Evolutionary conservation across 2,113 vertebrate species (phyloP).

Genomic region (Macrotus californicus): DNA sequence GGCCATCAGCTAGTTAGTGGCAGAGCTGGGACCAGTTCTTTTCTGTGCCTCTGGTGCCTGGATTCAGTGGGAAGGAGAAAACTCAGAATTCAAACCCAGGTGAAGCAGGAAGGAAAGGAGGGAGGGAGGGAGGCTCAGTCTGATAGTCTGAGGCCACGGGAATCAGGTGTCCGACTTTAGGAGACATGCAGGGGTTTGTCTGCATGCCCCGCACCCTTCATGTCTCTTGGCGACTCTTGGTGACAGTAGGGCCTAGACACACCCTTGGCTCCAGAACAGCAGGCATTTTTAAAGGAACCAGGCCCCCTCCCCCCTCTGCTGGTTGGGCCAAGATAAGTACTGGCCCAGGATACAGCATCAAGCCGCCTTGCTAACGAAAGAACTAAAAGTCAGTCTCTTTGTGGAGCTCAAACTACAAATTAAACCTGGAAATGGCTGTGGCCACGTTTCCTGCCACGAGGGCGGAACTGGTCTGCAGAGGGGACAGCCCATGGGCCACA

Average conservation of each 20-base stretch:
- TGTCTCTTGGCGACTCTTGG: neutral
- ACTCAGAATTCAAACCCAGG: neutral
- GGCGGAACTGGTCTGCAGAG: neutral
- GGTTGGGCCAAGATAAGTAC: neutral
- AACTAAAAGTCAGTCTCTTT: neutral
- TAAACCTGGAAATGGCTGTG: neutral
- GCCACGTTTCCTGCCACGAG: neutral
- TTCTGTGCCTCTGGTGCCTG: neutral
- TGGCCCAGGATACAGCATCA: neutral
- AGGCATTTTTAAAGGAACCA: neutral
- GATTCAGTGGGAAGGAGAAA: neutral
- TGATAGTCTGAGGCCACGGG: neutral
- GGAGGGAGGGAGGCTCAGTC: too few species aligned
- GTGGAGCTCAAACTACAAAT: neutral
- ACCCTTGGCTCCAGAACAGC: neutral
- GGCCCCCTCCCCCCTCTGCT: neutral
- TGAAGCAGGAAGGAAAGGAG: neutral
- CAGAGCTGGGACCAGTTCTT: too few species aligned
- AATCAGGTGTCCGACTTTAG: too few species aligned
- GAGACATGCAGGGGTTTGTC: neutral
- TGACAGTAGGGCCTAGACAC: neutral
- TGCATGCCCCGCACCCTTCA: neutral
- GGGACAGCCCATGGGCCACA: neutral
- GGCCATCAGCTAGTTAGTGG: neutral
- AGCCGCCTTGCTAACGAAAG: neutral